Base-by-base conservation (phyloP, 2,113 vertebrate genomes). In the Lucifuga dentata region DNA sequence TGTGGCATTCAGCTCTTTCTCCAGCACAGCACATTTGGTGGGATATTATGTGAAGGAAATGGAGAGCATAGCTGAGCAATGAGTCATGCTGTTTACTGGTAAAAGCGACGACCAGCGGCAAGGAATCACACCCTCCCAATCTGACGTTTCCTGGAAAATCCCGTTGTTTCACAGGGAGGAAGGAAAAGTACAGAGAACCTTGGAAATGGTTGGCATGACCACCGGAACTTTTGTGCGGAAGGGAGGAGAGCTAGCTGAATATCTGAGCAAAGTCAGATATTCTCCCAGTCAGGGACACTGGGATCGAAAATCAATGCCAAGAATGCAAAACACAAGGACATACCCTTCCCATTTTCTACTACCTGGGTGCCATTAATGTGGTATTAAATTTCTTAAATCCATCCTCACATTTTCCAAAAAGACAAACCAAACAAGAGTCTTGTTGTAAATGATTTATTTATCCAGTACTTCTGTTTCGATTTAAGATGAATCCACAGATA, bases 41-140 rank as follows among this genome's bases (percentile, higher is more conserved):
- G 86, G 90, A 90, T 91, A 80, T 86, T 90, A 83, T 84, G 90
- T 79, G 90, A 88, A 89, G 91, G 92, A 92, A 92, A 92, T 85
- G 84, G 86, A 88, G 85, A 84, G 76, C 92, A 92, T 93, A 90
- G 86, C 88, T 71, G 75, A 92, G 85, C 68, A 6, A 78, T 93
- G 92, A 94, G 83, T 93, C 93, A 94, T 33, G 85, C 89, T 93
- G 93, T 93, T 93, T 94, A 92, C 92, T 90, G 92, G 89, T 92
- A 92, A 89, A 86, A 90, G 78, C 76, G 63, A 83, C 73, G 84
- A 90, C 84, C 82, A 85, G 81, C 77, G 77, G 90, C 79, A 92
- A 86, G 91, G 91, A 92, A 92, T 93, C 88, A 90, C 91, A 89
- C 92, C 92, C 90, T 88, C 85, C 82, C 79, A 24, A 83, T 84